Base-by-base conservation (phyloP, 2,113 vertebrate species). In the Carettochelys insculpta region DNA sequence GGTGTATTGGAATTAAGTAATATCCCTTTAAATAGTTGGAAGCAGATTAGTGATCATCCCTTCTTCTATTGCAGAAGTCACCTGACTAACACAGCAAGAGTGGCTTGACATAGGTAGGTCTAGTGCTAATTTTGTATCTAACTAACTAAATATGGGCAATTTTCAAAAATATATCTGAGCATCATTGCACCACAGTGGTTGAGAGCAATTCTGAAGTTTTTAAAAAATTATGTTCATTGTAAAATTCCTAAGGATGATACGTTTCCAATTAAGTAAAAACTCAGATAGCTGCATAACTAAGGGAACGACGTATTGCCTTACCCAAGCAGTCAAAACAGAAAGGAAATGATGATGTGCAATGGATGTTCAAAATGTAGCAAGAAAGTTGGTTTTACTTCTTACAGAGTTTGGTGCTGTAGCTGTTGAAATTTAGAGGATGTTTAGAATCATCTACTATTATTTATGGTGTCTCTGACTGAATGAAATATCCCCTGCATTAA, bases 401-500 rank as follows among this genome's bases (percentile, higher is more conserved):
- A 91, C 79, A 80, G 90, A 92, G 81, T 95, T 92, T 91, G 84
- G 80, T 96, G 86, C 45, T 86, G 47, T 43, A 95, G 92, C 90
- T 95, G 86, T 88, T 96, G 86, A 96, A 97, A 95, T 97, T 96
- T 94, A 96, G 73, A 93, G 87, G 80, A 86, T 80, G 86, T 96
- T 96, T 96, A 56, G 87, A 90, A 85, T 77, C 82, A 93, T 91
- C 83, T 94, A 51, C 43, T 92, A 68, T 96, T 97, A 97, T 97
- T 98, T 98, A 97, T 90, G 75, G 80, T 0, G 10, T 73, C 77
- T 91, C 88, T 25, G 51, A 95, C 83, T 85, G 86, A 95, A 94
- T 95, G 85, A 98, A 97, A 98, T 97, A 97, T 83, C 80, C 73
- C 94, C 94, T 84, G 86, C 95, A 94, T 97, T 96, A 97, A 97